Percentiles rank a stretch among this genome's conserved stretches.
Conservation (phyloP, 2,113 vertebrate genomes). For the Sapajus apella region DNA sequence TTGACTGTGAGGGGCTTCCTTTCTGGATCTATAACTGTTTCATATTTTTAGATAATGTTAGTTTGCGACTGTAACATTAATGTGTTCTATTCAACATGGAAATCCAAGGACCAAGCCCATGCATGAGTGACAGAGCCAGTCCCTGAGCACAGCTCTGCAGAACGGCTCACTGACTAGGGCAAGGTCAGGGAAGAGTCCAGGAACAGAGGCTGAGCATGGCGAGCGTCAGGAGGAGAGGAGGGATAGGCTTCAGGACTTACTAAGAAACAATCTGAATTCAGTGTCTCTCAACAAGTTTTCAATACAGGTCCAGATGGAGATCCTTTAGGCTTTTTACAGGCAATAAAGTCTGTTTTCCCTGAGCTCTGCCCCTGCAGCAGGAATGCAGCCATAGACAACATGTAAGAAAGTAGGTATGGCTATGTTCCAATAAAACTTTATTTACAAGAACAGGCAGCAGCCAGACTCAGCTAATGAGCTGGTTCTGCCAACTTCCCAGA, state of each 20-base stretch:
- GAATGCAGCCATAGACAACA: not conserved
- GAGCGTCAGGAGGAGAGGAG: not conserved
- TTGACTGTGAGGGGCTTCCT: not conserved
- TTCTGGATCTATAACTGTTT: not conserved
- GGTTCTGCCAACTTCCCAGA: not conserved
- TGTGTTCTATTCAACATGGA: not conserved
- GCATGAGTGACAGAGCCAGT: not conserved
- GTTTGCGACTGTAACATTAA: not conserved
- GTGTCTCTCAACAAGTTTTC: not conserved
- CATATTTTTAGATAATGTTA: not conserved
- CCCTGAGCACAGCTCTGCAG: not conserved
- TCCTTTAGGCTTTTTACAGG: not conserved
- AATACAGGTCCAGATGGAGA: not conserved
- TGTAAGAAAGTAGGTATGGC: not conserved
- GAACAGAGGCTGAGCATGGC: not conserved
- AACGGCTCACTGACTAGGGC: not conserved
- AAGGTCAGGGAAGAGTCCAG: fast-evolving
- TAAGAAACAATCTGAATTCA: not conserved
- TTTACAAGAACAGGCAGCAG: not conserved
- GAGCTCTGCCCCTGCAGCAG: too few relatives aligned
- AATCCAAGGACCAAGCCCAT: not conserved
- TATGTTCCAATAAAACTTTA: constrained; percentile 8
- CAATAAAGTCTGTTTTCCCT: not conserved
- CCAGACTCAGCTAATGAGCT: not conserved
- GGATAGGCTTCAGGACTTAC: not conserved